A percentile compares a stretch with the other conserved stretches of the same genome.
Evolutionary conservation across 2,888 invertebrate genomes (phyloP).

Genomic region (Meloe dianella): DNA sequence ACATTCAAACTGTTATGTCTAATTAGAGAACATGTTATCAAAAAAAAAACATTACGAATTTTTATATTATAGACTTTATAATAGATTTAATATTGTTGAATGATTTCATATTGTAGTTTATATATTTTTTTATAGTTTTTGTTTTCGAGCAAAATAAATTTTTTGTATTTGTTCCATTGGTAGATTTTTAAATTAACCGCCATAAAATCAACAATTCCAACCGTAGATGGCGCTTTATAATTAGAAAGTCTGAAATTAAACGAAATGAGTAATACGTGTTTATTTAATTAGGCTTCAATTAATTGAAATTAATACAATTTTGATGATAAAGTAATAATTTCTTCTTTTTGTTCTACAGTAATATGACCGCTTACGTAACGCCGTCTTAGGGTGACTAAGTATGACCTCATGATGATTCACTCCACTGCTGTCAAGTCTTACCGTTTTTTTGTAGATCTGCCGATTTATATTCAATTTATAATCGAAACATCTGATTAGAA

Average conservation of each 20-base stretch:
- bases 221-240: neutral
- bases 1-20: no score
- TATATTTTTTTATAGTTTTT: conserved; percentile 9
- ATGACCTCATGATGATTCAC: neutral
- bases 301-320: no score
- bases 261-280: no score
- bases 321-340: no score
- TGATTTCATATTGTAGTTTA: conserved; percentile 6
- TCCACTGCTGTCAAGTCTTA: neutral
- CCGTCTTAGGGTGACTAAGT: conserved; percentile 15
- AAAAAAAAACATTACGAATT: neutral
- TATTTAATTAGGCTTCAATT: no score
- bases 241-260: no score
- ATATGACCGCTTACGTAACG: conserved; percentile 12
- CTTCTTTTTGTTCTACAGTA: no score
- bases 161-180: neutral
- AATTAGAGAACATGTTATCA: no score
- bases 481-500: no score
- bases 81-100: conserved; percentile 4
- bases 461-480: neutral
- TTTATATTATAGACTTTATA: conserved; percentile 1
- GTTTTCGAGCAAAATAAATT: neutral
- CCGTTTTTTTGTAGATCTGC: neutral
- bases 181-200: neutral
- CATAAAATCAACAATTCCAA: neutral